Evolutionary conservation across 1,140 invertebrate genomes (phyloP).

Genomic region (Leptopilina clavipes): DNA sequence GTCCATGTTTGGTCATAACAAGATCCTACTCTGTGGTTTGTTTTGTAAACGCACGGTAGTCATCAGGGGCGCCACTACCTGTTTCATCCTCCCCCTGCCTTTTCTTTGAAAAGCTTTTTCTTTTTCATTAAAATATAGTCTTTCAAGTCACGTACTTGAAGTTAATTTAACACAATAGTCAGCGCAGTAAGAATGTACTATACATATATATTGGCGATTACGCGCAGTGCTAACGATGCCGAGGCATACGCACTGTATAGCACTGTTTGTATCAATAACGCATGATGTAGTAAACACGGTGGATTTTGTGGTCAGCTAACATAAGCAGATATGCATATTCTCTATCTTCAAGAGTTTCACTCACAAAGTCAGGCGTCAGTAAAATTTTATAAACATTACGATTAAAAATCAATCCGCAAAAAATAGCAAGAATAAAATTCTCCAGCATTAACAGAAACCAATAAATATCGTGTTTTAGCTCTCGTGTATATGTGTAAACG

Average conservation of each 20-base stretch:
- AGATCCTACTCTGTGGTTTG: constrained; percentile 39
- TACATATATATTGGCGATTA: not conserved
- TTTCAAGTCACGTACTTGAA: not conserved
- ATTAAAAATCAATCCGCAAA: constrained; percentile 8
- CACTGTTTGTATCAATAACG: constrained; percentile 5
- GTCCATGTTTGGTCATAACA: constrained; percentile 50
- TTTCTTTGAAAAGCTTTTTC: not conserved
- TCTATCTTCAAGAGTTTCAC: not conserved
- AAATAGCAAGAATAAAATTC: constrained; percentile 2
- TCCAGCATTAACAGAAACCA: not conserved
- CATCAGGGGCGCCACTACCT: constrained; percentile 37
- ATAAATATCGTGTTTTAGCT: constrained; percentile 11
- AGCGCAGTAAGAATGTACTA: not conserved
- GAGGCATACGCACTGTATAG: not conserved
- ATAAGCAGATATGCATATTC: not conserved
- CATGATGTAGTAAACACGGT: constrained; percentile 5
- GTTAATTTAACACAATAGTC: not conserved
- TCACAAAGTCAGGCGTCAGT: constrained; percentile 13
- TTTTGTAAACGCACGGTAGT: constrained; percentile 45
- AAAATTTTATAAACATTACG: constrained; percentile 12
- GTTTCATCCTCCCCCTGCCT: not conserved
- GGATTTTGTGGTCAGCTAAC: not conserved
- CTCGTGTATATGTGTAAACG: not conserved
- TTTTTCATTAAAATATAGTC: not conserved
- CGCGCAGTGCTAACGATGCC: not conserved